These are phyloP conservation scores for Enteromius fasciolatus DNA, from an alignment of 2,797 vertebrate genomes.

Conservation along the genomic window DNA sequence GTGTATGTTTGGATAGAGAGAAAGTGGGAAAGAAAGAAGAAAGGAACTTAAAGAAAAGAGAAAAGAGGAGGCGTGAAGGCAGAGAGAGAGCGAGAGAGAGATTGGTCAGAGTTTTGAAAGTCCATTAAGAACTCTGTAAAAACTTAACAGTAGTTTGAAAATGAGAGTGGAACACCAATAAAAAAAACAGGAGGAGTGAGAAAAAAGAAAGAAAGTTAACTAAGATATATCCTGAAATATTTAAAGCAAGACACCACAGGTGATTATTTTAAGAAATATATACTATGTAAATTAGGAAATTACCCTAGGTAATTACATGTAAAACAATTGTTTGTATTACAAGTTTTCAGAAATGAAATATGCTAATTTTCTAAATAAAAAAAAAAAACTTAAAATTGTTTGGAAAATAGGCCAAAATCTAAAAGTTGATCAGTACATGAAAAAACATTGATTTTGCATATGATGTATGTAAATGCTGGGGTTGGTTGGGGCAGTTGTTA, in stretches of 20 bases:
- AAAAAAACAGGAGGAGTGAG: background rate
- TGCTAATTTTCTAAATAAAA: background rate
- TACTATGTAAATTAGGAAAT: background rate
- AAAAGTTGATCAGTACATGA: background rate
- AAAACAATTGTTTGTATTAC: background rate
- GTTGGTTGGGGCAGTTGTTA: background rate
- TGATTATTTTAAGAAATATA: background rate
- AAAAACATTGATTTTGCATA: background rate
- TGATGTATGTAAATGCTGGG: background rate
- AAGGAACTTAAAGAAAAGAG: slow-evolving; percentile 54
- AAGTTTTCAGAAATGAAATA: background rate
- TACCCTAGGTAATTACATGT: background rate
- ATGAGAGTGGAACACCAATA: background rate
- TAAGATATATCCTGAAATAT: background rate
- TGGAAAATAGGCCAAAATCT: background rate
- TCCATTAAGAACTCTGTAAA: slow-evolving; percentile 55
- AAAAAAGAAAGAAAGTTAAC: background rate
- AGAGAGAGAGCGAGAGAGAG: slow-evolving; percentile 22
- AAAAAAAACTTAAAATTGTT: background rate
- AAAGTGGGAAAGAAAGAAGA: slow-evolving; percentile 38
- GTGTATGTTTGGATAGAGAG: slow-evolving; percentile 50
- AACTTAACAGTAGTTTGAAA: slow-evolving; percentile 34
- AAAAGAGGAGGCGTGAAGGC: slow-evolving; percentile 17
- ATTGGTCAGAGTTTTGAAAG: slow-evolving; percentile 44
- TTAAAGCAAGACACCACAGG: background rate